These are phyloP conservation scores for Discoglossus pictus DNA, from an alignment of 2,797 vertebrate species.

Conservation along the genomic window DNA sequence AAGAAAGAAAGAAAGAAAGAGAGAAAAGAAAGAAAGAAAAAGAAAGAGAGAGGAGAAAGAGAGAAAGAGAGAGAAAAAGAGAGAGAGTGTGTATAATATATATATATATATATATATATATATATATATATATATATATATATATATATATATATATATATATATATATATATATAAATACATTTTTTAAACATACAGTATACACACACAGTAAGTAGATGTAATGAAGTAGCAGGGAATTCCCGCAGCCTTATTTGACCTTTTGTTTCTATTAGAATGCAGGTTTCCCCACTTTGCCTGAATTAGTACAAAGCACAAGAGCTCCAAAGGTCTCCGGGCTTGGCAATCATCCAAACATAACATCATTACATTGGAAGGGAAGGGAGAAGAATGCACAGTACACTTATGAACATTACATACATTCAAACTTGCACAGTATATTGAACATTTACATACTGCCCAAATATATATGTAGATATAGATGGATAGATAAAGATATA, in stretches of 20 bases:
- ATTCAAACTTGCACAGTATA: too few relatives aligned
- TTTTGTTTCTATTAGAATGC: slow-evolving; percentile 46
- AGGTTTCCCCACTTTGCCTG: slow-evolving; percentile 45
- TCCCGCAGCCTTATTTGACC: slow-evolving; percentile 38
- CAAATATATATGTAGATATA: too few relatives aligned
- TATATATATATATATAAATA: slow-evolving; percentile 16
- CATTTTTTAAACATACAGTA: neutral
- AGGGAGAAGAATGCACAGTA: slow-evolving; percentile 20
- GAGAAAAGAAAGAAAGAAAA: too few relatives aligned
- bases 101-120: too few relatives aligned
- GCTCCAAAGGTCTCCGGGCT: slow-evolving; percentile 46
- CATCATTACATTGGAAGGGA: slow-evolving; percentile 41
- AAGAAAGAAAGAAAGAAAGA: too few relatives aligned
- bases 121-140: too few relatives aligned
- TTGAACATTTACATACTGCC: too few relatives aligned
- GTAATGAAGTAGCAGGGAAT: slow-evolving; percentile 21
- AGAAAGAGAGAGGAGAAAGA: neutral
- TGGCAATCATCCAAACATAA: slow-evolving; percentile 46
- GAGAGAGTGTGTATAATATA: too few relatives aligned
- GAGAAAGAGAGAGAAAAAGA: neutral
- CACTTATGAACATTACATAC: slow-evolving; percentile 11
- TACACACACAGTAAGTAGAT: neutral
- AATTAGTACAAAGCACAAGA: slow-evolving; percentile 41
- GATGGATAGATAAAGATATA: too few relatives aligned
- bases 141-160: too few relatives aligned